These are phyloP conservation scores for Acromyrmex heyeri DNA, from an alignment of 1,140 invertebrate genomes.

Conservation along the genomic window DNA sequence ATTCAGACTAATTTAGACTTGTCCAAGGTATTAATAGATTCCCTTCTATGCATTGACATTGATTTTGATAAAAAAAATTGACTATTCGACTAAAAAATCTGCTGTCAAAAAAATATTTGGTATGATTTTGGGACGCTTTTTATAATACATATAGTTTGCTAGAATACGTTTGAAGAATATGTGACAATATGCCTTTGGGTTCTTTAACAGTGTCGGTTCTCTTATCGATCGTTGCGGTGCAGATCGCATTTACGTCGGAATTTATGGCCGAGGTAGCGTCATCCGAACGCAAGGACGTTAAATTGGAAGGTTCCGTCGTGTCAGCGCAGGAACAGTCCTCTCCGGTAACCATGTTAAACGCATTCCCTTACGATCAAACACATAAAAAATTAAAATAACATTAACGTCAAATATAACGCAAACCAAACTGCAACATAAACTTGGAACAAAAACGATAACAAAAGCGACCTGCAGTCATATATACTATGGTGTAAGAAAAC, in stretches of 20 bases:
- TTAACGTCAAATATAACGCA: constrained; percentile 37
- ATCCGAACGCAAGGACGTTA: constrained; percentile 74
- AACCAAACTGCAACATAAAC: constrained; percentile 65
- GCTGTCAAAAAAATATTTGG: not conserved
- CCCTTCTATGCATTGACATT: not conserved
- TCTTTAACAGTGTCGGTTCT: not conserved
- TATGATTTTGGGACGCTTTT: not conserved
- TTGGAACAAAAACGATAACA: constrained; percentile 64
- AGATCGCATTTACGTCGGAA: constrained; percentile 5
- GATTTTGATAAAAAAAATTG: not conserved
- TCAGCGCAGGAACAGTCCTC: constrained; percentile 75
- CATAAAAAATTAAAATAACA: constrained; percentile 69
- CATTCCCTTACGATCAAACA: constrained; percentile 60
- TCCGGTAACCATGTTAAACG: constrained; percentile 70
- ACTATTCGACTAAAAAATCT: not conserved
- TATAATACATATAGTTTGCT: not conserved
- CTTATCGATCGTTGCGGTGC: not conserved
- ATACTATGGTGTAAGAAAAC: not conserved
- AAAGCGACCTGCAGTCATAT: constrained; percentile 13
- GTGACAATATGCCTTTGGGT: constrained; percentile 18
- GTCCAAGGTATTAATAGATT: too few species aligned
- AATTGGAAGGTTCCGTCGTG: constrained; percentile 75
- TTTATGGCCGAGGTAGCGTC: constrained; percentile 25
- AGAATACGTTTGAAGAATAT: not conserved
- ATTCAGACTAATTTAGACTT: not conserved